Base-by-base conservation (phyloP, 2,797 vertebrate species). In the Crocidura indochinensis region DNA sequence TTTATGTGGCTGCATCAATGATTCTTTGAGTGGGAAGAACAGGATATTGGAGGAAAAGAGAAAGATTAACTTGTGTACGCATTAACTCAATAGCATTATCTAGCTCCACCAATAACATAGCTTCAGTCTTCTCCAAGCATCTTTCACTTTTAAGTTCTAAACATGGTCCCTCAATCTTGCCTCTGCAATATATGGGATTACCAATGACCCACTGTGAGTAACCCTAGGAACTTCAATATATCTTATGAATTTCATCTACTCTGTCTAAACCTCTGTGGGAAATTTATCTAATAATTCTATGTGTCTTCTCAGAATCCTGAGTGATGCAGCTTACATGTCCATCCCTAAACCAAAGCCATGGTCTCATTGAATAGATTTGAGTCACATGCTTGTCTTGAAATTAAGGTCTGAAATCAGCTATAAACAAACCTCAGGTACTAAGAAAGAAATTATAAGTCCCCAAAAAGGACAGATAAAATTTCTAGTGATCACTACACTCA, bases 391-490 rank as follows among this genome's bases (percentile, higher is more conserved):
- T 60, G 60, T 17, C 62, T 38, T 87, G 22, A 68, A 77, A 64
- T 49, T 81, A 84, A 90, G 49, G 24, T 12, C 14, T 90, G 75
- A 93, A 80, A 82, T 82, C 46, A 71, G 84, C n/a, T 92, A 49
- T 78, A 79, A 62, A 46, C 8, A 78, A 89, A 77, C 71, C 62
- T 82, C n/a, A 82, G 19, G 19, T 46, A 87, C 31, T 78, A 46
- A 81, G 62, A 79, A 29, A 71, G 9, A 29, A 82, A 20, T 38
- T 73, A 8, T 17, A 20, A 17, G 69, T 67, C 4, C 1, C n/a
- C 26, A 46, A 72, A 81, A 87, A 19, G 53, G 19, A 91, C 4
- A 86, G 65, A 76, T 64, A 67, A 95, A 86, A 56, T 68, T 80
- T 51, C 31, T 72, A 79, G n/a, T 60, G 15, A 79, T 88, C 73